A percentile compares a stretch with the other conserved stretches of the same genome.
Evolutionary conservation across 1,140 invertebrate genomes (phyloP).

Genomic region (Drosophila arawakana): DNA sequence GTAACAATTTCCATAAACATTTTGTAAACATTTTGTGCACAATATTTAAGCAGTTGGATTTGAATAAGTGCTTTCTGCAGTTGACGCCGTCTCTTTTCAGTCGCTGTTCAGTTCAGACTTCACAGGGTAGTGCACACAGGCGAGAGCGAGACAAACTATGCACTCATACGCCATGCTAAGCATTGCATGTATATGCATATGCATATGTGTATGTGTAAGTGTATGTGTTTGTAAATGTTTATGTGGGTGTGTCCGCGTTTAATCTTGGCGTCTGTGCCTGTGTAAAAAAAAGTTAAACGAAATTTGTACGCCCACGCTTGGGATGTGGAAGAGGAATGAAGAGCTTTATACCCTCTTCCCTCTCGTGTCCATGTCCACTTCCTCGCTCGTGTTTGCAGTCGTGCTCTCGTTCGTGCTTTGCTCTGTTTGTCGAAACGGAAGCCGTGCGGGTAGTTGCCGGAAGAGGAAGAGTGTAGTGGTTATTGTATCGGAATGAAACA

Average conservation of each 20-base stretch:
- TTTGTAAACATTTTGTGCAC: conserved; percentile 35
- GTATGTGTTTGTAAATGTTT: neutral
- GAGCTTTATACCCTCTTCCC: neutral
- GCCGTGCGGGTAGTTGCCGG: conserved; percentile 66
- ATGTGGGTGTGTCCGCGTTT: conserved; percentile 50
- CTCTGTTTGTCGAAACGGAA: conserved; percentile 57
- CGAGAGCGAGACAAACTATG: conserved; percentile 47
- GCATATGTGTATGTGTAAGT: neutral
- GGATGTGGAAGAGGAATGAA: neutral
- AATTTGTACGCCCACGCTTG: conserved; percentile 28
- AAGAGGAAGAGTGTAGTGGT: conserved; percentile 67
- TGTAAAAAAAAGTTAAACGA: conserved; percentile 23
- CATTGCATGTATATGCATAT: neutral
- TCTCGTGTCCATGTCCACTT: neutral
- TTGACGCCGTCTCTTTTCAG: too few species aligned
- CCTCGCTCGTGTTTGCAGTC: conserved; percentile 19
- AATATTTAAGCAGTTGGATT: conserved; percentile 8
- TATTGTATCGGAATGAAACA: conserved; percentile 72
- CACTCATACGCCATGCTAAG: conserved; percentile 7
- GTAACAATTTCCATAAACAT: conserved; percentile 32
- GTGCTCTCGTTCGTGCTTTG: conserved; percentile 22
- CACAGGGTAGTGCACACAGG: neutral
- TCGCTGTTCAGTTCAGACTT: neutral
- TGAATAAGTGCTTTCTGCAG: conserved; percentile 20
- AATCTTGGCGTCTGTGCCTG: conserved; percentile 52